These are phyloP conservation scores for Tetragnatha versicolor DNA, from an alignment of 1,140 invertebrate genomes.

Conservation along the genomic window DNA sequence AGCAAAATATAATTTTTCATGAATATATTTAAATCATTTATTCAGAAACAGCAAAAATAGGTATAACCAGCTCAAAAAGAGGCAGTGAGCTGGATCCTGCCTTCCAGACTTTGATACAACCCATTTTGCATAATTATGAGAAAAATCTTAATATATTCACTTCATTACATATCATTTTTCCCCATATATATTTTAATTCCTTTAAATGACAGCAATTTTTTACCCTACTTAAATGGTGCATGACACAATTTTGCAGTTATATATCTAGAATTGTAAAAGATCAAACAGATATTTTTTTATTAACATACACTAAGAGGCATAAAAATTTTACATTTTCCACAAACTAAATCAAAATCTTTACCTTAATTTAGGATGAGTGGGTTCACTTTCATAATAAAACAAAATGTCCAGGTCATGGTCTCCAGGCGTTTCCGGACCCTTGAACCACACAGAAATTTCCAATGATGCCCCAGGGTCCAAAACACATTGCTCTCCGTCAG, in stretches of 20 bases:
- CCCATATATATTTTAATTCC: too few relatives aligned
- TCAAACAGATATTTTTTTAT: not conserved
- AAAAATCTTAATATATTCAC: too few relatives aligned
- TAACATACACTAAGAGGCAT: not conserved
- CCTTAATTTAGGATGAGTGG: slow-evolving; percentile 39
- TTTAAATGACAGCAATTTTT: too few relatives aligned
- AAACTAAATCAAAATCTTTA: slow-evolving; percentile 4
- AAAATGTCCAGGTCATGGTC: slow-evolving; percentile 73
- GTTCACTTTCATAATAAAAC: slow-evolving; percentile 75
- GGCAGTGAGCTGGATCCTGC: too few relatives aligned
- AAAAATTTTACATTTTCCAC: not conserved
- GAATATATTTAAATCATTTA: too few relatives aligned
- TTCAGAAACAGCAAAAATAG: too few relatives aligned
- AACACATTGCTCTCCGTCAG: slow-evolving; percentile 63
- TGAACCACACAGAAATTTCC: slow-evolving; percentile 73
- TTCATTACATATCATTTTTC: too few relatives aligned
- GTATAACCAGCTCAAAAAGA: too few relatives aligned
- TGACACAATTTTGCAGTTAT: not conserved
- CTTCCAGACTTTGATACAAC: too few relatives aligned
- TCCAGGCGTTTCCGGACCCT: slow-evolving; percentile 73
- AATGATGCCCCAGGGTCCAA: slow-evolving; percentile 69
- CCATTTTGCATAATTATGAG: too few relatives aligned
- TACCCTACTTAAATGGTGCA: too few relatives aligned
- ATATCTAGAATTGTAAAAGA: not conserved
- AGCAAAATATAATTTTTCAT: too few relatives aligned